Evolutionary conservation across 2,888 invertebrate species (phyloP).

Genomic region (Syrphus vitripennis): DNA sequence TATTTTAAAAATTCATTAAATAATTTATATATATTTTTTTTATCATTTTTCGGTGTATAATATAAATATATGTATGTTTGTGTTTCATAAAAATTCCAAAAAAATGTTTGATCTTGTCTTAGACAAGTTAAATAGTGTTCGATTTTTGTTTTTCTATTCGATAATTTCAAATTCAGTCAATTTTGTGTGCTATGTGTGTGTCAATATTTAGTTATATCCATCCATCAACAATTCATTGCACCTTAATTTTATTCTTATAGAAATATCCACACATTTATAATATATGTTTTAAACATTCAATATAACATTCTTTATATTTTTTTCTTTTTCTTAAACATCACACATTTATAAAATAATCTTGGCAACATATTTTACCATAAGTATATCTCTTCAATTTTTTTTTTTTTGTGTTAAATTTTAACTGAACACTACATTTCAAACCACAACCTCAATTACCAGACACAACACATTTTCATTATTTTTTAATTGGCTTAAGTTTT

Average conservation of each 20-base stretch:
- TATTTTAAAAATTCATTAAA: conserved; percentile 44
- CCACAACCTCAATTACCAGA: conserved; percentile 64
- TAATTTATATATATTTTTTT: background rate
- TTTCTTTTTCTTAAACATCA: conserved; percentile 33
- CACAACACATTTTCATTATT: conserved; percentile 44
- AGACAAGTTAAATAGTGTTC: conserved; percentile 40
- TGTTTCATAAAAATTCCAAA: conserved; percentile 64
- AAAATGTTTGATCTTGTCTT: conserved; percentile 44
- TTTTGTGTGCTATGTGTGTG: conserved; percentile 37
- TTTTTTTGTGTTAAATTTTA: background rate
- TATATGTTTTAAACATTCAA: conserved; percentile 50
- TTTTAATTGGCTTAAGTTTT: background rate
- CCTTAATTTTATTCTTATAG: conserved; percentile 3
- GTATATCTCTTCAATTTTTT: no score
- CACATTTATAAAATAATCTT: conserved; percentile 16
- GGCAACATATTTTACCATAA: background rate
- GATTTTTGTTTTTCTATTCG: conserved; percentile 15
- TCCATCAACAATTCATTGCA: background rate
- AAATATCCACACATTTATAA: conserved; percentile 17
- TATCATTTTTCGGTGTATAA: conserved; percentile 17
- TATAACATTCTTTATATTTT: conserved; percentile 42
- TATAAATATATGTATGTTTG: conserved; percentile 39
- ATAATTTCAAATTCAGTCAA: conserved; percentile 66
- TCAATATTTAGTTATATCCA: background rate
- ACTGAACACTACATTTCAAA: conserved; percentile 42